phyloP scores from a whole-genome alignment of 2,113 vertebrate genomes.

The Loxodonta africana region DNA sequence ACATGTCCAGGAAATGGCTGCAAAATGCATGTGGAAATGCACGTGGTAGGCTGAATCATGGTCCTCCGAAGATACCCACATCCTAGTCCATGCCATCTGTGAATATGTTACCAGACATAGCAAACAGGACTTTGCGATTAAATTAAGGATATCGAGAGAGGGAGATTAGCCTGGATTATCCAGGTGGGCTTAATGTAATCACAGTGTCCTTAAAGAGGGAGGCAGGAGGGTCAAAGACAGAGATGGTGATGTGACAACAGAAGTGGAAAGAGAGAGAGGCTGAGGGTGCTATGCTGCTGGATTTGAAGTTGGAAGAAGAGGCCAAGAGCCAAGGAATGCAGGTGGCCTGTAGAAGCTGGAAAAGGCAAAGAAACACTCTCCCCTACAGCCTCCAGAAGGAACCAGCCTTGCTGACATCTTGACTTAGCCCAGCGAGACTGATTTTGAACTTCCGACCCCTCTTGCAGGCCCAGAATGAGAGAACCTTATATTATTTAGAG shows the following conservation, averaged over 20 bases:
- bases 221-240: neutral
- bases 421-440: neutral
- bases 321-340: too few species aligned
- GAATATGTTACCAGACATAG: neutral
- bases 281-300: neutral
- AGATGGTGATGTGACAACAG: neutral
- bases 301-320: neutral
- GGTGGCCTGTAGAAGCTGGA: neutral
- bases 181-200: neutral
- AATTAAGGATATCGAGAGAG: neutral
- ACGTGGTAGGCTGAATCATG: neutral
- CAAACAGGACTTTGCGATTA: neutral
- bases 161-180: neutral
- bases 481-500: neutral
- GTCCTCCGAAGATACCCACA: neutral
- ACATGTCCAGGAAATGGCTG: neutral
- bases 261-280: neutral
- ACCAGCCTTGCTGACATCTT: neutral
- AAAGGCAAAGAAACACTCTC: neutral
- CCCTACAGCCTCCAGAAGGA: neutral
- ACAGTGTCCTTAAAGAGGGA: neutral
- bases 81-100: neutral
- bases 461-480: neutral
- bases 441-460: slow-evolving; percentile 36
- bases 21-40: neutral